Evolutionary conservation across 2,888 invertebrate species (phyloP), one percentile per base, ranked within the genome.

Genomic region (Drosophila multiciliata): DNA sequence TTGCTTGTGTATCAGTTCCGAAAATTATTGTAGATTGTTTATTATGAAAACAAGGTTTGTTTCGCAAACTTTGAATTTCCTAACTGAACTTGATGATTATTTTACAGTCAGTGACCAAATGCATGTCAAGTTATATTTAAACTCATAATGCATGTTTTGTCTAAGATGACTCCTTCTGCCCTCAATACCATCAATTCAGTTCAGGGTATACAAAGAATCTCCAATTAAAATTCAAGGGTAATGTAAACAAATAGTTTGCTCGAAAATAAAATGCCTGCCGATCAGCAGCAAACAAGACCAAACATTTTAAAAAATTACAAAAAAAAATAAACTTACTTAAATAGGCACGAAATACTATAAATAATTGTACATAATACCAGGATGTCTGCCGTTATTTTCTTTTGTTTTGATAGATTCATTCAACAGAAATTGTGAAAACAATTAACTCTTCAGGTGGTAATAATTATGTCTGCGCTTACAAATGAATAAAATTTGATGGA

Each of bases 381-480:
- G 36, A 38, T 60, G 40, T 53, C 40, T 3, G 38, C 36, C 17
- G 53, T 1, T 63, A 5, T 35, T 9, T 20, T 45, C 4, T 45
- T 15, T 33, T 20, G 6, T n/a, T n/a, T 11, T 54, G 66, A 72
- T 66, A 57, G 55, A 75, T 77, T 63, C 53, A 40, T 57, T 40
- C 42, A 58, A 38, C 53, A 35, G 32, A 53, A 15, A 49, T 55
- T 54, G 15, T 48, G 40, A 36, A 55, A 66, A 48, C 59, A 60
- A 68, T 68, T 52, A 59, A 59, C 62, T 55, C 62, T 55, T 69
- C 45, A 61, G 59, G 60, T 61, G 74, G 69, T 60, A 73, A 76
- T 69, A 77, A 78, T 66, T 68, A 69, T 78, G 49, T 78, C 78
- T 58, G 66, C 55, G 20, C 36, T 50, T 36, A n/a, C 11, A 17